Conservation (phyloP, 1,140 invertebrate species). For the Ostrea edulis region DNA sequence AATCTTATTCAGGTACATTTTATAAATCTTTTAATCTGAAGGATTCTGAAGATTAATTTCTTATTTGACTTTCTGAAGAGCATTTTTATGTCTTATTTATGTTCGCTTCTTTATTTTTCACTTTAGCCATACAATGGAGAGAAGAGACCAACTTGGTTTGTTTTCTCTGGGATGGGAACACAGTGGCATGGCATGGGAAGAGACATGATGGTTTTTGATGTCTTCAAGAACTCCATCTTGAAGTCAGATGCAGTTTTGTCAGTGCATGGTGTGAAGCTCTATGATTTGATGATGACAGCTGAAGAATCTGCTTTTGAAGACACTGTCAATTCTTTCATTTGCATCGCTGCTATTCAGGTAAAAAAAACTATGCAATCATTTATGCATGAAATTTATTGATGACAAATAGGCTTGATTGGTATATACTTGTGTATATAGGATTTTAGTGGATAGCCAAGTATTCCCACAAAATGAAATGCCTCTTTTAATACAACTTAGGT, state of each 20-base stretch:
- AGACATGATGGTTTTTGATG: slow-evolving; percentile 88
- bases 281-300: slow-evolving; percentile 88
- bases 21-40: not conserved
- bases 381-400: not conserved
- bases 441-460: not conserved
- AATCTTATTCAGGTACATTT: slow-evolving; percentile 66
- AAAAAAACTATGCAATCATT: slow-evolving; percentile 33
- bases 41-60: not conserved
- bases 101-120: slow-evolving; percentile 2
- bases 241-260: slow-evolving; percentile 88
- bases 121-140: slow-evolving; percentile 71
- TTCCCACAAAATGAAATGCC: not conserved
- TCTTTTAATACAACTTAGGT: slow-evolving; percentile 81
- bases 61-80: not conserved
- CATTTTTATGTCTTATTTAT: not conserved
- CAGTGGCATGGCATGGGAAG: slow-evolving; percentile 97
- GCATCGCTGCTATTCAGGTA: slow-evolving; percentile 96
- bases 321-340: slow-evolving; percentile 93
- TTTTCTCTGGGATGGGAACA: slow-evolving; percentile 97
- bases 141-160: slow-evolving; percentile 91
- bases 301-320: slow-evolving; percentile 89
- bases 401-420: not conserved
- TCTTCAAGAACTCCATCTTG: slow-evolving; percentile 89
- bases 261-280: slow-evolving; percentile 89
- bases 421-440: not conserved